Conservation (phyloP, 2,113 vertebrate genomes). For the Vanacampus margaritifer region DNA sequence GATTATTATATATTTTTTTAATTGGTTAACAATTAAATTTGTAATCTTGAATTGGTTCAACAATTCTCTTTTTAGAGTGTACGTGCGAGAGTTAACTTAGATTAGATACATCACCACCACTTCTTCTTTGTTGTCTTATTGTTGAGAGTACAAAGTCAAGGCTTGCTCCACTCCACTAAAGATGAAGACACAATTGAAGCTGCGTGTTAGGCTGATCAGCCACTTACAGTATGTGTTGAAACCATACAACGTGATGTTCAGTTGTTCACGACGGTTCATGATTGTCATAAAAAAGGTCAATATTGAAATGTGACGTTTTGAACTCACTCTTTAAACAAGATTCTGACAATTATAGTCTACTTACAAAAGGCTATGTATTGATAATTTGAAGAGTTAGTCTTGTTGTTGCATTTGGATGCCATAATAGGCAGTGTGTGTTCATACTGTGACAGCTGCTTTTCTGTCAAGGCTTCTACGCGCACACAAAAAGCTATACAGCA, state of each 20-base stretch:
- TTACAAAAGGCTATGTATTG: neutral
- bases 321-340: neutral
- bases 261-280: neutral
- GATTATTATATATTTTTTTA: no score
- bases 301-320: neutral
- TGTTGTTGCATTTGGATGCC: neutral
- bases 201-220: neutral
- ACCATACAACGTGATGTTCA: neutral
- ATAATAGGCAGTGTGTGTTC: conserved; percentile 4
- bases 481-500: conserved; percentile 12
- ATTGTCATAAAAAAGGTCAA: neutral
- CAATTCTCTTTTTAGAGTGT: no score
- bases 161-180: neutral
- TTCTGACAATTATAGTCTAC: neutral
- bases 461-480: conserved; percentile 13
- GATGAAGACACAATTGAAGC: neutral
- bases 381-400: neutral
- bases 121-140: conserved; percentile 10
- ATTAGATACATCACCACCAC: conserved; percentile 18
- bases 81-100: no score
- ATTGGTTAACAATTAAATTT: no score
- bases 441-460: conserved; percentile 13
- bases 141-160: neutral
- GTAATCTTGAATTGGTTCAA: no score
- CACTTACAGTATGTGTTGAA: neutral